Evolutionary conservation across 2,888 invertebrate genomes (phyloP).

Genomic region (Brachynemurus nebulosus): DNA sequence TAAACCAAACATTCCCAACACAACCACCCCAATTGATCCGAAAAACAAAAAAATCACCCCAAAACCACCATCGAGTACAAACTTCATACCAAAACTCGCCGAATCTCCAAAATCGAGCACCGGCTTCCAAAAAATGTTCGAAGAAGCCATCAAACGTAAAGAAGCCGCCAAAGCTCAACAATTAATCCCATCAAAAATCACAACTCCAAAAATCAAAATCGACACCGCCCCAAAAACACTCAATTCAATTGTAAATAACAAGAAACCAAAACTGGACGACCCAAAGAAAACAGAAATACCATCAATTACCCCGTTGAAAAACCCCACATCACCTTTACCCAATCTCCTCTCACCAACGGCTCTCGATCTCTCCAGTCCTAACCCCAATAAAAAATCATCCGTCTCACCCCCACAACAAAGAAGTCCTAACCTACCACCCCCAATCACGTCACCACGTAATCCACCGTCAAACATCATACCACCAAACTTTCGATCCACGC

Average conservation of each 20-base stretch:
- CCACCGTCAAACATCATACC: slow-evolving; percentile 4
- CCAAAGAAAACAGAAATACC: background rate
- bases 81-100: background rate
- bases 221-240: slow-evolving; percentile 6
- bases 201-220: slow-evolving; percentile 11
- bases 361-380: slow-evolving; percentile 7
- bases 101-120: slow-evolving; percentile 18
- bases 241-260: slow-evolving; percentile 5
- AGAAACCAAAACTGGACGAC: background rate
- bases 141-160: slow-evolving; percentile 28
- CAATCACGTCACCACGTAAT: background rate
- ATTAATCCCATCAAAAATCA: slow-evolving; percentile 8
- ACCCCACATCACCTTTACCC: background rate
- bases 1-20: background rate
- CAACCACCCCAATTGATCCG: too few species aligned
- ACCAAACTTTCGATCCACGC: too few species aligned
- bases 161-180: slow-evolving; percentile 12
- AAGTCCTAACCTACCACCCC: background rate
- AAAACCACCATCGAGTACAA: background rate
- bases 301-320: background rate
- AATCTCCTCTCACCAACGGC: background rate
- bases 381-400: background rate
- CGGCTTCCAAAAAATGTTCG: slow-evolving; percentile 31
- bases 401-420: background rate
- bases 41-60: background rate